phyloP scores from a whole-genome alignment of 2,888 invertebrate genomes.

The Loripinus fragilis region DNA sequence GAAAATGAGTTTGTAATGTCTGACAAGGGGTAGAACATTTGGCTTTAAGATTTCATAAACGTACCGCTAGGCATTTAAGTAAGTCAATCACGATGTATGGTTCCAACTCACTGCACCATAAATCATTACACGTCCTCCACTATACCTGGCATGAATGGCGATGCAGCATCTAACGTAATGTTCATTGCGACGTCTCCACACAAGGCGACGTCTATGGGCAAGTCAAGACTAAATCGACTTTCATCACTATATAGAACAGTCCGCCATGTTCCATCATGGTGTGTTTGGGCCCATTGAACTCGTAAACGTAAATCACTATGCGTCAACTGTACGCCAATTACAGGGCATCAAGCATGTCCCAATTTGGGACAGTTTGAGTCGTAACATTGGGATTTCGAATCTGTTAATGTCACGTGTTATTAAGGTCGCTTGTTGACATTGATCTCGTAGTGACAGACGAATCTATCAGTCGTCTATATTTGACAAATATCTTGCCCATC shows the following conservation, averaged over 20 bases:
- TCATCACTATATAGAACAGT: not conserved
- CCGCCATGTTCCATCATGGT: not conserved
- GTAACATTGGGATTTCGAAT: too few species aligned
- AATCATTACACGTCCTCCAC: conserved; percentile 4
- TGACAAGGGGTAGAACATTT: not conserved
- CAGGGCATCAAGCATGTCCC: not conserved
- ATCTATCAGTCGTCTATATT: too few species aligned
- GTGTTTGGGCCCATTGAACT: not conserved
- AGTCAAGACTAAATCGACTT: not conserved
- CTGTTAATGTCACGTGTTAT: too few species aligned
- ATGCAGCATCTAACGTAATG: not conserved
- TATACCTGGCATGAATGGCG: not conserved
- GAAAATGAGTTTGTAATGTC: not conserved
- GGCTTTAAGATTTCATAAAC: not conserved
- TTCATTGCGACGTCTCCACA: not conserved
- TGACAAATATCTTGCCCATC: too few species aligned
- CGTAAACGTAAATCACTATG: not conserved
- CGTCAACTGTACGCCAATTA: not conserved
- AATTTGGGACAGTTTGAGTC: too few species aligned
- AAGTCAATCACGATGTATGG: not conserved
- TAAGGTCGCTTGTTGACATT: too few species aligned
- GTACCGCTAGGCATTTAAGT: not conserved
- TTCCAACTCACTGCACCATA: not conserved
- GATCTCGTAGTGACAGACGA: too few species aligned
- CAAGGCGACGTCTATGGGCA: not conserved